Conservation (phyloP, 2,888 invertebrate genomes). For the Dryobotodes eremita region DNA sequence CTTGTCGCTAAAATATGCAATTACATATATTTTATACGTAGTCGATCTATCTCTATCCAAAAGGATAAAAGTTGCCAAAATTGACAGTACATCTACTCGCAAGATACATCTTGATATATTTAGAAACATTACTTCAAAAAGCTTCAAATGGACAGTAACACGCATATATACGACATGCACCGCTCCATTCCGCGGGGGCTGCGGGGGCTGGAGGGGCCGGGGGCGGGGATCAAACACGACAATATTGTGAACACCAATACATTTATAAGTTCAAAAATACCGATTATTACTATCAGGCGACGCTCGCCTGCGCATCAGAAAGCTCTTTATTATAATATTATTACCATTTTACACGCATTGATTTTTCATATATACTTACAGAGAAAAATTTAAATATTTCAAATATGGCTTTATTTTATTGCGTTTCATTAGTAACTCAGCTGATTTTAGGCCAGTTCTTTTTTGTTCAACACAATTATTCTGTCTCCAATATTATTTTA, state of each 20-base stretch:
- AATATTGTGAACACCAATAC: conserved; percentile 73
- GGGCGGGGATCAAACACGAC: conserved; percentile 41
- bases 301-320: conserved; percentile 27
- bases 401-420: conserved; percentile 23
- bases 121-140: conserved; percentile 64
- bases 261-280: conserved; percentile 69
- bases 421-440: conserved; percentile 39
- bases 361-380: conserved; percentile 16
- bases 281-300: conserved; percentile 45
- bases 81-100: conserved; percentile 51
- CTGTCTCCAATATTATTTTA: conserved; percentile 7
- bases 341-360: conserved; percentile 45
- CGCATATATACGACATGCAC: conserved; percentile 32
- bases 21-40: conserved; percentile 5
- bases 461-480: conserved; percentile 27
- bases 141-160: conserved; percentile 64
- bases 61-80: conserved; percentile 64
- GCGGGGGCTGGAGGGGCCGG: neutral
- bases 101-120: conserved; percentile 54
- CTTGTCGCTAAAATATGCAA: conserved; percentile 35
- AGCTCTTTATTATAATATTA: conserved; percentile 55
- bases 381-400: conserved; percentile 3
- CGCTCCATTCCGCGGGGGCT: conserved; percentile 2
- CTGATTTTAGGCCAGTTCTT: conserved; percentile 63
- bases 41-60: conserved; percentile 14